Evolutionary conservation across 2,888 invertebrate genomes (phyloP).

Genomic region (Cosmia pyralina): DNA sequence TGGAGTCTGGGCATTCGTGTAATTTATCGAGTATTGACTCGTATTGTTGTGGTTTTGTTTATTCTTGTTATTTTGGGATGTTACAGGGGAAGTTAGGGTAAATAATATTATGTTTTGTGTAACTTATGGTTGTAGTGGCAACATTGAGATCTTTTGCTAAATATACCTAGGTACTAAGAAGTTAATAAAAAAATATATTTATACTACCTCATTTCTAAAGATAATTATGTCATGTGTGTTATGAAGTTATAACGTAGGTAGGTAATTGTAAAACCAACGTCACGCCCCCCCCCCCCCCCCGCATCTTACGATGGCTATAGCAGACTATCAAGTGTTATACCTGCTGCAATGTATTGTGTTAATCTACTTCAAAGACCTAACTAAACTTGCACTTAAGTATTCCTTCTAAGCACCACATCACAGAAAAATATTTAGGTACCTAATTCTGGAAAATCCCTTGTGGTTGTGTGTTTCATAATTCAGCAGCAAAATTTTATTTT

Average conservation of each 20-base stretch:
- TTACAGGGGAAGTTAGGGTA: slow-evolving; percentile 42
- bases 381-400: neutral
- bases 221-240: too few relatives aligned
- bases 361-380: neutral
- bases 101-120: slow-evolving; percentile 31
- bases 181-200: neutral
- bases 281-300: too few relatives aligned
- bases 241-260: too few relatives aligned
- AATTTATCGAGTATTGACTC: slow-evolving; percentile 82
- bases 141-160: neutral
- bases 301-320: too few relatives aligned
- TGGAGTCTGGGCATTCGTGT: slow-evolving; percentile 68
- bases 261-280: neutral
- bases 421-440: neutral
- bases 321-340: neutral
- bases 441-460: neutral
- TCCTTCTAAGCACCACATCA: too few relatives aligned
- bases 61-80: slow-evolving; percentile 57
- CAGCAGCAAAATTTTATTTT: neutral
- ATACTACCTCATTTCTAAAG: too few relatives aligned
- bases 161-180: neutral
- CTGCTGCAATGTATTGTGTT: neutral
- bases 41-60: slow-evolving; percentile 75
- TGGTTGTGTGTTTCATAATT: neutral
- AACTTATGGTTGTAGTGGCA: slow-evolving; percentile 4